Conservation (phyloP, 2,888 invertebrate genomes). For the Lepidocyrtoides sp. region DNA sequence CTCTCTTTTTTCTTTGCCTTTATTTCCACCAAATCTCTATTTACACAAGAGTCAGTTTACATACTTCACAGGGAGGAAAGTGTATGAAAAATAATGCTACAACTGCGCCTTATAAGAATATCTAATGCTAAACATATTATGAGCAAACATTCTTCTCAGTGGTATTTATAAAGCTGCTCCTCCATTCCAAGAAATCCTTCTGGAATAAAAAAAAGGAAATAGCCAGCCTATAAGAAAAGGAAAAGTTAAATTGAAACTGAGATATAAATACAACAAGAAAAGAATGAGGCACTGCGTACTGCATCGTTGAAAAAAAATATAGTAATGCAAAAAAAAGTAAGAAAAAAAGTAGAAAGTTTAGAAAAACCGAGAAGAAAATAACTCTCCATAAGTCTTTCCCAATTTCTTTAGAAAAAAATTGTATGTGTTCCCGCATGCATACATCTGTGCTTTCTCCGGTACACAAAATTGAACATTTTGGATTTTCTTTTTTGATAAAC, state of each 20-base stretch:
- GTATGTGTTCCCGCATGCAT: conserved; percentile 6
- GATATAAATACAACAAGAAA: conserved; percentile 2
- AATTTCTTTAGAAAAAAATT: neutral
- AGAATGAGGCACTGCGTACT: neutral
- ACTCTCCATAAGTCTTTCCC: conserved; percentile 16
- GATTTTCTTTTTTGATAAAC: conserved; percentile 10
- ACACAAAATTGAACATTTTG: conserved; percentile 39
- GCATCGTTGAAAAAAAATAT: neutral
- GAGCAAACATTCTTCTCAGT: neutral
- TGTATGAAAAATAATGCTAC: conserved; percentile 16
- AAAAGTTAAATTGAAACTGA: conserved; percentile 58
- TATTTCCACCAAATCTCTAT: neutral
- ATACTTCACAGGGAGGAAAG: conserved; percentile 32
- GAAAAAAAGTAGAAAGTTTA: neutral
- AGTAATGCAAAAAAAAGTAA: neutral
- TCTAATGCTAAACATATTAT: neutral
- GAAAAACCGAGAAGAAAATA: conserved; percentile 32
- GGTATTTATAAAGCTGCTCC: conserved; percentile 5
- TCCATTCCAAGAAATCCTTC: conserved; percentile 35
- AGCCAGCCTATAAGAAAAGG: conserved; percentile 7
- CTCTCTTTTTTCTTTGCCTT: neutral
- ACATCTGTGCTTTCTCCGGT: conserved; percentile 6
- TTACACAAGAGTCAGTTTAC: conserved; percentile 35
- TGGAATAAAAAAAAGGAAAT: conserved; percentile 39
- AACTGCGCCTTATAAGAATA: no score